phyloP scores from a whole-genome alignment of 2,888 invertebrate species.

The Merodon equestris region DNA sequence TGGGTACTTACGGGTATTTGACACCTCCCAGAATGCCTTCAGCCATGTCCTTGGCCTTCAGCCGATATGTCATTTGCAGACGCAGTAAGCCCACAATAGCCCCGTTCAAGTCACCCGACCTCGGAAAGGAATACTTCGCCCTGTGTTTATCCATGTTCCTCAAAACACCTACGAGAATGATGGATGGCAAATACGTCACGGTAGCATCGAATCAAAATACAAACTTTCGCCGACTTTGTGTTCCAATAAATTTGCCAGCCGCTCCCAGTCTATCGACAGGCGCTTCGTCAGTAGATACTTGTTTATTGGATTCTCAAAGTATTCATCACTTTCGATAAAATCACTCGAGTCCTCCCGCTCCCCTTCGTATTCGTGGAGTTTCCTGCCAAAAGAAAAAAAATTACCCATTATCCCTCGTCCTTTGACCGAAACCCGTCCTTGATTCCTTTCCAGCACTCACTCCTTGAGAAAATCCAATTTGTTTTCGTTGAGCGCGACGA shows the following conservation, averaged over 20 bases:
- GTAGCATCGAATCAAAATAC: constrained; percentile 43
- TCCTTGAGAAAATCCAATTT: constrained; percentile 75
- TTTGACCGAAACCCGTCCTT: no score
- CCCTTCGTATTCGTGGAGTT: constrained; percentile 83
- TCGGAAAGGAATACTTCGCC: constrained; percentile 80
- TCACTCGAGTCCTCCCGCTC: constrained; percentile 85
- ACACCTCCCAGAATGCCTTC: constrained; percentile 90
- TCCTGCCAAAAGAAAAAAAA: constrained; percentile 79
- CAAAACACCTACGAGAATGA: constrained; percentile 68
- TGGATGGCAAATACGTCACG: not conserved
- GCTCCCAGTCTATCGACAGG: constrained; percentile 81
- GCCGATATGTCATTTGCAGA: constrained; percentile 93
- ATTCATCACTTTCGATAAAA: constrained; percentile 84
- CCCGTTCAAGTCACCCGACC: constrained; percentile 93
- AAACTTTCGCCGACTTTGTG: constrained; percentile 72
- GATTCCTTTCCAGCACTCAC: constrained; percentile 70
- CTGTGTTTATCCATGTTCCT: constrained; percentile 68
- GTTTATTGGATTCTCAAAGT: constrained; percentile 93
- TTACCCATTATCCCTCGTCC: not conserved
- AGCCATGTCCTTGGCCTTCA: constrained; percentile 90
- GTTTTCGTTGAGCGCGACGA: constrained; percentile 72
- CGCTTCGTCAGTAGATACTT: constrained; percentile 95
- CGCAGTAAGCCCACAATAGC: constrained; percentile 96
- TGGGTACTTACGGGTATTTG: constrained; percentile 83
- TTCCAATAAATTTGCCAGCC: constrained; percentile 72